Conservation (phyloP, 2,113 vertebrate genomes). For the Phrynocephalus versicolor region DNA sequence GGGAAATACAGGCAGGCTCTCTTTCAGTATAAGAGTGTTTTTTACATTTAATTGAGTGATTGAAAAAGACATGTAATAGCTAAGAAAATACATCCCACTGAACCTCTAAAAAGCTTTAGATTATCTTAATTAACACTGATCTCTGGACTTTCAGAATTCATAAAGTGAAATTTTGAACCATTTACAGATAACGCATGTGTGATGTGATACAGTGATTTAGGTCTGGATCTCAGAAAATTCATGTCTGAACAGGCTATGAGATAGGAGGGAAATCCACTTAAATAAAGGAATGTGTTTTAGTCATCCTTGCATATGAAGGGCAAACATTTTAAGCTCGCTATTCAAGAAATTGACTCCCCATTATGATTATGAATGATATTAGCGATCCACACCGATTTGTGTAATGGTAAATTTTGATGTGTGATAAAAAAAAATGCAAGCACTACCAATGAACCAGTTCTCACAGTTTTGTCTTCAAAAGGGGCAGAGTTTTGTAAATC, state of each 20-base stretch:
- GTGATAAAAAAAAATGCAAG: no score
- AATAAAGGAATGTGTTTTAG: background rate
- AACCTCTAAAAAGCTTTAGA: no score
- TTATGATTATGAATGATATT: background rate
- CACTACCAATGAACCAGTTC: no score
- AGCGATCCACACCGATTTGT: background rate
- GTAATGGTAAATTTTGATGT: no score
- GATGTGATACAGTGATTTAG: background rate
- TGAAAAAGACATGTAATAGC: background rate
- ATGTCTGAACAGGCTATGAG: background rate
- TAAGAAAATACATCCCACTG: background rate
- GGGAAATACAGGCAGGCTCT: background rate
- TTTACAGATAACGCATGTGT: background rate
- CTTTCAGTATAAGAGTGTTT: background rate
- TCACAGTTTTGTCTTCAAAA: no score
- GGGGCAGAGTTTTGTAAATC: no score
- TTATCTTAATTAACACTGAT: background rate
- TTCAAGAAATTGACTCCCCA: background rate
- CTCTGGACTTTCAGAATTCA: background rate
- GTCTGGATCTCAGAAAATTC: background rate
- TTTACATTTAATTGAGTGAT: background rate
- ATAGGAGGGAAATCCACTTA: background rate
- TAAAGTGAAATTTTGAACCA: background rate
- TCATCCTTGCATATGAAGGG: background rate
- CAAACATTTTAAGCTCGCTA: no score